Conservation (phyloP, 2,797 vertebrate genomes). For the Peromyscus nudipes region DNA sequence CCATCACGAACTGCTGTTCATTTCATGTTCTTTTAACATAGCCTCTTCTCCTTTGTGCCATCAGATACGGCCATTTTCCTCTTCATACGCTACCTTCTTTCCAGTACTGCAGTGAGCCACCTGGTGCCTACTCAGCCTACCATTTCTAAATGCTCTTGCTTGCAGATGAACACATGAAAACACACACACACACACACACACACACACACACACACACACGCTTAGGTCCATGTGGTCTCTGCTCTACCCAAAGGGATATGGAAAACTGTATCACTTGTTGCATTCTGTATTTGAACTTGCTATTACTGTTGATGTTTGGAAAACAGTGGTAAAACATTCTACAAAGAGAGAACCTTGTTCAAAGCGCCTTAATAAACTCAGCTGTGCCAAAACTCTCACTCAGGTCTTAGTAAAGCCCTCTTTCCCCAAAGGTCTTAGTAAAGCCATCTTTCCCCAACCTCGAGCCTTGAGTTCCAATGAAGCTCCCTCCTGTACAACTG, state of each 20-base stretch:
- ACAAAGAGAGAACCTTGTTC: not conserved
- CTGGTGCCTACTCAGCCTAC: not conserved
- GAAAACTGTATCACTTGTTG: not conserved
- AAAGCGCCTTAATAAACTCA: not conserved
- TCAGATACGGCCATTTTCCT: not conserved
- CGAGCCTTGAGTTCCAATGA: not conserved
- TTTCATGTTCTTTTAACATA: not conserved
- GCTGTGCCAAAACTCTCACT: not conserved
- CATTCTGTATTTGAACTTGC: not conserved
- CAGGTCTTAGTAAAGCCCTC: not conserved
- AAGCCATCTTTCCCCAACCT: not conserved
- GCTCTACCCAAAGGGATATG: not conserved
- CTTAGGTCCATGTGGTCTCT: not conserved
- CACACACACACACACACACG: no score
- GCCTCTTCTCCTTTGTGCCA: not conserved
- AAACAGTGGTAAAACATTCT: not conserved
- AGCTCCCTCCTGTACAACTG: not conserved
- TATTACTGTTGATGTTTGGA: not conserved
- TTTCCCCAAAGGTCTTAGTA: not conserved
- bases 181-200: not conserved
- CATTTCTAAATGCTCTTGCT: not conserved
- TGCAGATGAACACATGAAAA: not conserved
- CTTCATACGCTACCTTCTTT: not conserved
- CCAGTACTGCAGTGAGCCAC: no score
- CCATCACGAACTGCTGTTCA: not conserved